A percentile compares a stretch with the other conserved stretches of the same genome.
These are phyloP conservation scores for Metellina segmentata DNA, from an alignment of 2,888 invertebrate genomes.

Conservation along the genomic window DNA sequence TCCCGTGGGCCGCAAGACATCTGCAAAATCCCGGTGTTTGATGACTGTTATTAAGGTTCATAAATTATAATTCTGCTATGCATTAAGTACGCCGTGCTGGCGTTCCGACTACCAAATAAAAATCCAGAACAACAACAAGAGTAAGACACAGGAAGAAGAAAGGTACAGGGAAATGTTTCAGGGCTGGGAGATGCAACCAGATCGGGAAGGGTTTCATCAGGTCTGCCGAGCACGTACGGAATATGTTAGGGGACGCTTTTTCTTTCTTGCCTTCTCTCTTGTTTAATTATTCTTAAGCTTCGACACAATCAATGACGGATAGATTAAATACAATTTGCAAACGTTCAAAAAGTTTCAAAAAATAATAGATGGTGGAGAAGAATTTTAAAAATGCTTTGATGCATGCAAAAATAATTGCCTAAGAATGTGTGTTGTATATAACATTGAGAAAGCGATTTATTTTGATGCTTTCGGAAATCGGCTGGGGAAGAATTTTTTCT, in stretches of 20 bases:
- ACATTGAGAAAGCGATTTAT: no score
- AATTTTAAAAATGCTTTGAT: no score
- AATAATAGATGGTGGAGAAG: no score
- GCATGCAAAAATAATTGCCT: no score
- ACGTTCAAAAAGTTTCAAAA: no score
- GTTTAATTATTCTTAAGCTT: slow-evolving; percentile 44
- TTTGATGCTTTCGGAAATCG: no score
- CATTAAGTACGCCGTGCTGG: slow-evolving; percentile 55
- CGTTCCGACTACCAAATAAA: slow-evolving; percentile 57
- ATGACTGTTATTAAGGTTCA: slow-evolving; percentile 75
- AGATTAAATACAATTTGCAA: background rate
- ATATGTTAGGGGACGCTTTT: slow-evolving; percentile 14
- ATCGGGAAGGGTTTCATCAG: slow-evolving; percentile 12
- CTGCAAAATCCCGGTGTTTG: slow-evolving; percentile 59
- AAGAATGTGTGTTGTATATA: no score
- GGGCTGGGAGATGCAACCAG: background rate
- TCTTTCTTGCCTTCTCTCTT: slow-evolving; percentile 5
- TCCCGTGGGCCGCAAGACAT: slow-evolving; percentile 60
- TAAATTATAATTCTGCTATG: slow-evolving; percentile 73
- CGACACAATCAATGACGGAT: slow-evolving; percentile 6
- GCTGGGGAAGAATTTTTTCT: no score
- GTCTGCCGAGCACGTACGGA: slow-evolving; percentile 21
- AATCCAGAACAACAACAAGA: slow-evolving; percentile 40
- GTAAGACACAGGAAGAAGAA: slow-evolving; percentile 43
- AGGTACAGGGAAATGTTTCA: slow-evolving; percentile 17